These are phyloP conservation scores for Apeltes quadracus DNA, from an alignment of 2,113 vertebrate genomes.

Conservation along the genomic window DNA sequence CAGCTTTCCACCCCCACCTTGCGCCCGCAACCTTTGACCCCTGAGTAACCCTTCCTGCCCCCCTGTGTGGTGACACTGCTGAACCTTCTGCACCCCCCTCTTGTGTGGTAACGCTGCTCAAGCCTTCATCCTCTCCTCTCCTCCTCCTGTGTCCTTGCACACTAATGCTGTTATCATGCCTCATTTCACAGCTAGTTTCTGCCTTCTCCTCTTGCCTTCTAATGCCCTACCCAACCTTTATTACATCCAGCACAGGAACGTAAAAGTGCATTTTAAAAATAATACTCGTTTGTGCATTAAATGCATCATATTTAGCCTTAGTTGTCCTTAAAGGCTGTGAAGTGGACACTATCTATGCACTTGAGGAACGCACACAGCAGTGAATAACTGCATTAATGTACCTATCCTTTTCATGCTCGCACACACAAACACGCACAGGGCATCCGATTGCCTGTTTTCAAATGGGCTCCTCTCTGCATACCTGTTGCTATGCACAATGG, in stretches of 20 bases:
- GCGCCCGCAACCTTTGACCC: slow-evolving; percentile 59
- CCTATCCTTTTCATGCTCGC: not conserved
- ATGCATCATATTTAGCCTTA: not conserved
- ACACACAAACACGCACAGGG: slow-evolving; percentile 51
- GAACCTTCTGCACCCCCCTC: slow-evolving; percentile 36
- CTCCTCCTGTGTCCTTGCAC: slow-evolving; percentile 22
- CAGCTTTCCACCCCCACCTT: slow-evolving; percentile 30
- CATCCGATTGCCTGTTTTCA: slow-evolving; percentile 65
- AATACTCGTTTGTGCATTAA: not conserved
- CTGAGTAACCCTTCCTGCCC: slow-evolving; percentile 37
- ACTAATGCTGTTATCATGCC: slow-evolving; percentile 72
- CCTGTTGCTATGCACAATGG: slow-evolving; percentile 83
- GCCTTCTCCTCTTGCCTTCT: slow-evolving; percentile 40
- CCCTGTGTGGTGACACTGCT: slow-evolving; percentile 48
- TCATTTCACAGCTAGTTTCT: slow-evolving; percentile 62
- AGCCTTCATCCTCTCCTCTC: slow-evolving; percentile 44
- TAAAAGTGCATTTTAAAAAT: not conserved
- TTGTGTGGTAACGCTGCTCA: too few relatives aligned
- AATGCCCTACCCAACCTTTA: not conserved
- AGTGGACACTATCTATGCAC: not conserved
- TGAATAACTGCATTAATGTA: not conserved
- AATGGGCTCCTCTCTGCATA: slow-evolving; percentile 63
- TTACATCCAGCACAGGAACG: not conserved
- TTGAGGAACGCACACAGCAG: not conserved
- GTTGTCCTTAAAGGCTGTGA: not conserved